Conservation (phyloP, 1,140 invertebrate genomes). For the Pogonomyrmex barbatus region DNA sequence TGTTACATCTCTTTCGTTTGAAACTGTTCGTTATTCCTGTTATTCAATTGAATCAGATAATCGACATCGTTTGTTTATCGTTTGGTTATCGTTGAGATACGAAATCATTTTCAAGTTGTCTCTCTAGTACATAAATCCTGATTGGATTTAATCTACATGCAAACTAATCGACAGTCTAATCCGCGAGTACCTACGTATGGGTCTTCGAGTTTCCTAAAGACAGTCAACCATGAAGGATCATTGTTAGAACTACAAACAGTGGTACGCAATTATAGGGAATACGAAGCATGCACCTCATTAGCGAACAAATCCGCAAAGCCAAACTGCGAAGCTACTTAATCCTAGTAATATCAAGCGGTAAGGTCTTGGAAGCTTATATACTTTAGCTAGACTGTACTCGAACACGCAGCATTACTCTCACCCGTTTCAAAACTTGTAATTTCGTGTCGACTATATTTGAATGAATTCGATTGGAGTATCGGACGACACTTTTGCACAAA, state of each 20-base stretch:
- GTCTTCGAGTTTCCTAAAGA: background rate
- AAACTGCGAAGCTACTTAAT: constrained; percentile 43
- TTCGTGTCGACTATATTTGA: background rate
- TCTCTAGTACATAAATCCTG: constrained; percentile 3
- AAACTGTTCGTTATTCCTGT: background rate
- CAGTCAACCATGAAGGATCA: constrained; percentile 12
- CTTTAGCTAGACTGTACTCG: constrained; percentile 9
- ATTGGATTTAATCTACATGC: constrained; percentile 45
- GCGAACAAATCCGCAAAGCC: constrained; percentile 35
- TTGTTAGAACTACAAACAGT: constrained; percentile 36
- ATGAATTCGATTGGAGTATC: background rate
- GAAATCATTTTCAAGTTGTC: constrained; percentile 11
- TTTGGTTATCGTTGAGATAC: too few species aligned
- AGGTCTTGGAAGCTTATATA: background rate
- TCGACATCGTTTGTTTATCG: background rate
- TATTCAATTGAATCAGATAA: background rate
- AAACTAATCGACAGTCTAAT: constrained; percentile 25
- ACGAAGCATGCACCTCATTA: constrained; percentile 44
- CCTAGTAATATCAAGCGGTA: constrained; percentile 40
- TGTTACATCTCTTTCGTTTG: background rate
- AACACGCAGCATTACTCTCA: background rate
- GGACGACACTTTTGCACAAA: background rate
- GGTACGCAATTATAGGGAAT: constrained; percentile 45
- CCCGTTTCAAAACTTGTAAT: background rate
- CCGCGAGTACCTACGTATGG: background rate